Base-by-base conservation (phyloP, 2,888 invertebrate genomes). In the Hoplodrina blanda region DNA sequence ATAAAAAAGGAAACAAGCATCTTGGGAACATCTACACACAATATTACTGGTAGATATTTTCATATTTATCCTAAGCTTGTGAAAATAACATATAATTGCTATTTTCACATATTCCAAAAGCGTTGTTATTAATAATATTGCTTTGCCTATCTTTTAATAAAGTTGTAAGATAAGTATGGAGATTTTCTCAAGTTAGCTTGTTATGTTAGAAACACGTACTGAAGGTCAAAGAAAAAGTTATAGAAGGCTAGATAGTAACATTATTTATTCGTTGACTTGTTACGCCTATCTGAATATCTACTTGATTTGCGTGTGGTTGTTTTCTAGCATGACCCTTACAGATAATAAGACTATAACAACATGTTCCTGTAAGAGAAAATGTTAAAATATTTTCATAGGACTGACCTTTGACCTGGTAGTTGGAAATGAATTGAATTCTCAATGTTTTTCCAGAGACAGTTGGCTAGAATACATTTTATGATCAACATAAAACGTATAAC, bases 211-310 rank as follows among this genome's bases (percentile, higher is more conserved):
- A 57, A 66, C 78, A 64, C 56, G 80, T 67, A 46, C 4, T 46
- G 11, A 57, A 13, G 80, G 78, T 75, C 76, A 78, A 30, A 62
- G 66, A 62, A 80, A 79, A 78, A 57, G 64, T 62, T 56, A 25
- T 50, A 49, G 50, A 65, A 59, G 70, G 66, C 19, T 62, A 30
- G n/a, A 25, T 63, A 62, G 60, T 49, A 67, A 75, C 11, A 57
- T 62, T 52, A 66, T 67, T 79, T 63, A 65, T 30, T 20, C 54
- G 37, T 37, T 62, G 4, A 30, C 50, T 73, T 11, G 41, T 62
- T 65, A 61, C 2, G 7, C 15, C 3, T 37, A 41, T 17, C 57
- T 15, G 46, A 17, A 33, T 8, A 44, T 59, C 53, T 15, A 54
- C 15, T 25, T 13, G 30, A 53, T 59, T 53, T 44, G 41, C 13